Evolutionary conservation across 2,113 vertebrate genomes (phyloP).

Genomic region (rabbit (Oryctolagus cuniculus)): DNA sequence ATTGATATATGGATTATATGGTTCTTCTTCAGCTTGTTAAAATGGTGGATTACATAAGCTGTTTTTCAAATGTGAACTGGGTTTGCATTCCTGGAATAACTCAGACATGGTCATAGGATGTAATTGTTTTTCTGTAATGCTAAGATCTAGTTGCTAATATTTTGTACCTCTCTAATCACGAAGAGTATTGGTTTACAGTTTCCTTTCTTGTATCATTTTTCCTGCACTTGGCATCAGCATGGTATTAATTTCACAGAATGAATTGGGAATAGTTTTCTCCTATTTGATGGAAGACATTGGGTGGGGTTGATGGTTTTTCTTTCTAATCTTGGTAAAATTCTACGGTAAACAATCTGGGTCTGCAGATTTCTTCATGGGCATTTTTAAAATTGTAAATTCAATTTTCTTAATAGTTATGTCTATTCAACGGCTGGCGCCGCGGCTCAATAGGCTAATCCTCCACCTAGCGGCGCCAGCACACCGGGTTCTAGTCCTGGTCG

Average conservation of each 20-base stretch:
- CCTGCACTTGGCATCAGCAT: background rate
- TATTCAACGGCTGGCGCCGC: too few relatives aligned
- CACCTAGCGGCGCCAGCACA: too few relatives aligned
- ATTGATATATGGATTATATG: background rate
- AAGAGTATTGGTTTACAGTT: background rate
- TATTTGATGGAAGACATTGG: background rate
- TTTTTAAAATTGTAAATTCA: constrained; percentile 11
- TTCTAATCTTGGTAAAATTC: background rate
- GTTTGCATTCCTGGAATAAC: background rate
- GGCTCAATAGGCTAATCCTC: too few relatives aligned
- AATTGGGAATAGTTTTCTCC: background rate
- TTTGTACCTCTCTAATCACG: background rate
- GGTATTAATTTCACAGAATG: background rate
- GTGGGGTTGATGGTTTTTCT: background rate
- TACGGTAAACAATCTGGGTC: background rate
- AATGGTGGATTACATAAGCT: background rate
- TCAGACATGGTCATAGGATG: background rate
- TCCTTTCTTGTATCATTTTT: background rate
- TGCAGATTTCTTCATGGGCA: background rate
- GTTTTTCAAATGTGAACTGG: background rate
- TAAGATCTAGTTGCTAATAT: background rate
- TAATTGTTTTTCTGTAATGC: background rate
- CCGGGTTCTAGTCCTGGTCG: too few relatives aligned
- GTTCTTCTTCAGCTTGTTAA: background rate
- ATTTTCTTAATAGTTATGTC: background rate